Evolutionary conservation across 2,888 invertebrate species (phyloP).

Genomic region (Drosophila rubida): DNA sequence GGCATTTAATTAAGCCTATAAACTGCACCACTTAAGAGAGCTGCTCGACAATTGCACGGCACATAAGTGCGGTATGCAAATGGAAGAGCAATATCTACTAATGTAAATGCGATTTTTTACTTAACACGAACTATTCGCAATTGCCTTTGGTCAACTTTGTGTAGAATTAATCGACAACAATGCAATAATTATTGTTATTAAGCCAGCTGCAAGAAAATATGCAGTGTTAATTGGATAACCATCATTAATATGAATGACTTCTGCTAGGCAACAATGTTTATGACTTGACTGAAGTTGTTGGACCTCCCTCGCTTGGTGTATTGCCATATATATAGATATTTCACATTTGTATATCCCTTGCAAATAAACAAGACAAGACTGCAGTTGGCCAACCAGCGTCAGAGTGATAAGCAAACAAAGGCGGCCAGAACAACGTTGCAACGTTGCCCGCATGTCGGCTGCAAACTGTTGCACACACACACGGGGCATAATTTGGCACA

Average conservation of each 20-base stretch:
- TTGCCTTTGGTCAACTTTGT: too few relatives aligned
- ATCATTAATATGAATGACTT: too few relatives aligned
- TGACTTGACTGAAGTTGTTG: too few relatives aligned
- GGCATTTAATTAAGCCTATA: conserved; percentile 66
- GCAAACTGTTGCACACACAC: conserved; percentile 43
- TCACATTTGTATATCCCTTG: conserved; percentile 37
- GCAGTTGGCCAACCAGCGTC: conserved; percentile 43
- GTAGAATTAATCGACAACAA: too few relatives aligned
- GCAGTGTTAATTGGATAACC: too few relatives aligned
- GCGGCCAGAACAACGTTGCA: conserved; percentile 36
- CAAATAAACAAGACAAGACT: conserved; percentile 43
- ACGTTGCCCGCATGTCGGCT: conserved; percentile 48
- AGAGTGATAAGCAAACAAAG: conserved; percentile 65
- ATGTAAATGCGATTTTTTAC: too few relatives aligned
- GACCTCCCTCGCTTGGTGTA: conserved; percentile 13
- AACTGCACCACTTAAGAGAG: conserved; percentile 34
- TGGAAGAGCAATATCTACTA: too few relatives aligned
- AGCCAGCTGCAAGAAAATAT: too few relatives aligned
- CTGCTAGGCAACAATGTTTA: too few relatives aligned
- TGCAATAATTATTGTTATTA: too few relatives aligned
- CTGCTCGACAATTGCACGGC: background rate
- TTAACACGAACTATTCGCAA: too few relatives aligned
- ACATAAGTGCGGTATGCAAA: background rate
- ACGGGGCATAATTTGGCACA: conserved; percentile 61
- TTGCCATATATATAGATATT: conserved; percentile 33